Evolutionary conservation across 1,140 invertebrate species (phyloP), one percentile per base, ranked within the genome.

Genomic region (Danaus plexippus): DNA sequence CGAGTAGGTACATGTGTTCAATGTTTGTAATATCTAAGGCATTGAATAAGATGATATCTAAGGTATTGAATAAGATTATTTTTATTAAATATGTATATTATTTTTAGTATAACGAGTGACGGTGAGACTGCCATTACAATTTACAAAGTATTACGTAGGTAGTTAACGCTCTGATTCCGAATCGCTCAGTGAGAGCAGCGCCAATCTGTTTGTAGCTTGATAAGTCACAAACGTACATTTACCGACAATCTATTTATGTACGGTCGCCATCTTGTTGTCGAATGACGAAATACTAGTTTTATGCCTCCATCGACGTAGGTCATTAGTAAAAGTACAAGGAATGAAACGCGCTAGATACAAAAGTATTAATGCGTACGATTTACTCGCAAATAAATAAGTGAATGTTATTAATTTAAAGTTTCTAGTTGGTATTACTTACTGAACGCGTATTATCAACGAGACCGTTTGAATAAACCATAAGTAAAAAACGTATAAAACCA

Each of bases 201-300:
- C 60, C 64, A 71, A 72, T 70, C 64, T 73, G 62, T 77, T 74
- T 67, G 66, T 69, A 75, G 65, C 63, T 72, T 72, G 80, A 73
- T 80, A 80, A 75, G 71, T 77, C 73, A 77, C 69, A 72, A 74
- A 75, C 62, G 70, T 73, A 71, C 63, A 71, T 77, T 77, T 75
- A 71, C 71, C 65, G 66, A 58, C 68, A 69, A 66, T 69, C 80
- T 83, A 85, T 81, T 85, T 81, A 72, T 76, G 69, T 77, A 64
- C 63, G 69, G 61, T 77, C 78, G 82, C 80, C 80, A 85, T 85
- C 73, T 85, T 85, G 81, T 78, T 70, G 70, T 75, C 66, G 67
- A 76, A 73, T 81, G 76, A 77, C 77, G 75, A 84, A 81, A 75
- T 70, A 71, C 67, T 69, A 63, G 67, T 69, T 61, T 63, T 66